Evolutionary conservation across 2,113 vertebrate genomes (phyloP), one percentile per base, ranked within the genome.

Genomic region (Mormyrus iriodes): DNA sequence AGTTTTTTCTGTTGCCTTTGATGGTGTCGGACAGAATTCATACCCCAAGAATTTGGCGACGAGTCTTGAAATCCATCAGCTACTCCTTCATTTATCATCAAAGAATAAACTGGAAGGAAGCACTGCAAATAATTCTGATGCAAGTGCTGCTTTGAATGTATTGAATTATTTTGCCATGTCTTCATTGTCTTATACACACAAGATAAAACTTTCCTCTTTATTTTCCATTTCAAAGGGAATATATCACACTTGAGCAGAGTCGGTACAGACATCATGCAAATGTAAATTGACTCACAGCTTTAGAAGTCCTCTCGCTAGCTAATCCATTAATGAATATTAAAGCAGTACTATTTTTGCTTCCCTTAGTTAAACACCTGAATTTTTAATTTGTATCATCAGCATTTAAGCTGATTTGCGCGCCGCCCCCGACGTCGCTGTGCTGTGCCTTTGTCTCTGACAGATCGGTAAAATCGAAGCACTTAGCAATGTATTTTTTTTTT

Each of bases 161-260:
- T 93, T 92, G 91, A 94, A 92, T 92, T 91, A 15, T 91, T 91
- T 91, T 91, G 35, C 35, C 55, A 24, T 46, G 79, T 27, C 53
- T 84, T 61, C 15, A 88, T 51, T 88, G 91, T 94, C 93, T 94
- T 93, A 94, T 92, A 93, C 93, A 92, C 91, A 87, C 86, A 49
- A 92, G 92, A 94, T 93, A 94, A 95, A 95, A 94, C 92, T 89
- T 90, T 46, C 91, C 92, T 88, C 90, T 92, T 90, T 85, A 90
- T 91, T 94, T 95, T 92, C 91, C 93, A 95, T 95, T 95, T 96
- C 94, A 96, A 96, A 96, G 93, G 84, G 90, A 92, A 91, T 89
- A 86, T 3, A 87, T 84, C 91, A 93, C 92, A 90, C 91, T 92
- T 85, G 89, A 92, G 92, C 88, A 89, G 92, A 91, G 92, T 90